phyloP scores from a whole-genome alignment of 2,888 invertebrate species.

The Gandaritis pyraliata region DNA sequence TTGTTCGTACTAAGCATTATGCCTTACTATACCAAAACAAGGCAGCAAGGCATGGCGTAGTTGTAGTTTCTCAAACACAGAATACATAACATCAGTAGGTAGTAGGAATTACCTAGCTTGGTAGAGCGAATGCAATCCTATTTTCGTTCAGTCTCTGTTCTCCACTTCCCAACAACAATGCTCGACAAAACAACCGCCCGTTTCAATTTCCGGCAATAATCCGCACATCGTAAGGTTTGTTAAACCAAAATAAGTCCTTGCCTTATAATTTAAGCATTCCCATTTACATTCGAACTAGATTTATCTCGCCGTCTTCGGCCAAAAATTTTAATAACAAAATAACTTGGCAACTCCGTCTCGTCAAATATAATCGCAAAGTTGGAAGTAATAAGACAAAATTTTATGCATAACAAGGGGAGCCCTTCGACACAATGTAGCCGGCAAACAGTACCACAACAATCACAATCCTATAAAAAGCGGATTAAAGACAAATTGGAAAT shows the following conservation, averaged over 20 bases:
- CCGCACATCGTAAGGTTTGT: slow-evolving; percentile 75
- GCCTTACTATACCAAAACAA: too few species aligned
- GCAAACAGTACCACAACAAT: slow-evolving; percentile 27
- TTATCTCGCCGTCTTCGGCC: slow-evolving; percentile 67
- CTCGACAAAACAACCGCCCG: slow-evolving; percentile 29
- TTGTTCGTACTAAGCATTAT: too few species aligned
- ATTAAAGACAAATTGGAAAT: not conserved
- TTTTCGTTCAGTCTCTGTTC: slow-evolving; percentile 10
- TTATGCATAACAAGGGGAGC: slow-evolving; percentile 83
- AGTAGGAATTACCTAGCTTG: not conserved
- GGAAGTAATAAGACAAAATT: slow-evolving; percentile 84
- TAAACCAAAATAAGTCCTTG: slow-evolving; percentile 79
- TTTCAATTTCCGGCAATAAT: slow-evolving; percentile 73
- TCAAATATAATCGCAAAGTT: slow-evolving; percentile 84
- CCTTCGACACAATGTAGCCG: slow-evolving; percentile 39
- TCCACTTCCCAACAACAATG: slow-evolving; percentile 15
- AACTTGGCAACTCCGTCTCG: slow-evolving; percentile 81
- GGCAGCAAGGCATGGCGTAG: too few species aligned
- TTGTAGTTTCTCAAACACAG: too few species aligned
- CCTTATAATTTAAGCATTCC: slow-evolving; percentile 78
- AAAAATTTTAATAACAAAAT: slow-evolving; percentile 84
- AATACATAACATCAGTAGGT: too few species aligned
- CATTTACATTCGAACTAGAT: slow-evolving; percentile 80
- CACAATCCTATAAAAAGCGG: not conserved
- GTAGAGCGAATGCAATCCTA: slow-evolving; percentile 10